Conservation (phyloP, 2,888 invertebrate genomes). For the Parapristionchus giblindavisi region DNA sequence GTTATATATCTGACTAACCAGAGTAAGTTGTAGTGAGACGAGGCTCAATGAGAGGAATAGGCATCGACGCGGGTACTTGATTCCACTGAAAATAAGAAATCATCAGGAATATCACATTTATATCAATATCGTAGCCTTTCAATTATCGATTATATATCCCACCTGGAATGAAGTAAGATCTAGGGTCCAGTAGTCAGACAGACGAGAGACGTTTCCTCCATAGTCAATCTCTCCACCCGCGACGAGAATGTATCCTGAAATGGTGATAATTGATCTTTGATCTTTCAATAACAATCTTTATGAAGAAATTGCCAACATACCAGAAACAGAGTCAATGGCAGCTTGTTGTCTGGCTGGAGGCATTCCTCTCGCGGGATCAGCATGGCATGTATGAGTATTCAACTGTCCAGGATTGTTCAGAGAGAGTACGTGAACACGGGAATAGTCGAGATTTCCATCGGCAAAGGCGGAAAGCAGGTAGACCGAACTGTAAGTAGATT, state of each 20-base stretch:
- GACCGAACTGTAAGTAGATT: slow-evolving; percentile 51
- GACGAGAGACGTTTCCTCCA: slow-evolving; percentile 60
- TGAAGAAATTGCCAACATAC: too few species aligned
- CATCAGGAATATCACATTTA: background rate
- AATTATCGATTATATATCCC: background rate
- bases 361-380: slow-evolving; percentile 61
- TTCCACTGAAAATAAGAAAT: slow-evolving; percentile 52
- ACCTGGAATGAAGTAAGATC: slow-evolving; percentile 60
- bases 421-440: slow-evolving; percentile 61
- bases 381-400: slow-evolving; percentile 60
- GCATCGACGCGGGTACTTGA: slow-evolving; percentile 65
- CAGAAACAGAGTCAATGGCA: slow-evolving; percentile 62
- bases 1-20: slow-evolving; percentile 41
- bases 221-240: slow-evolving; percentile 67
- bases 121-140: background rate
- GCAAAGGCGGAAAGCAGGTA: slow-evolving; percentile 65
- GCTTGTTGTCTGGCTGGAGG: slow-evolving; percentile 65
- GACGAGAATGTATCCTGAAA: slow-evolving; percentile 63
- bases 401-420: slow-evolving; percentile 57
- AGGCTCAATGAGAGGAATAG: slow-evolving; percentile 67
- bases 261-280: too few species aligned
- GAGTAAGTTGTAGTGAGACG: slow-evolving; percentile 64
- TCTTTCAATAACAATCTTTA: too few species aligned
- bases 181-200: slow-evolving; percentile 66
- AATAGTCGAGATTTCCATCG: slow-evolving; percentile 66